A percentile compares a stretch with the other conserved stretches of the same genome.
Evolutionary conservation across 2,888 invertebrate genomes (phyloP).

Genomic region (Rhyacophila evoluta): DNA sequence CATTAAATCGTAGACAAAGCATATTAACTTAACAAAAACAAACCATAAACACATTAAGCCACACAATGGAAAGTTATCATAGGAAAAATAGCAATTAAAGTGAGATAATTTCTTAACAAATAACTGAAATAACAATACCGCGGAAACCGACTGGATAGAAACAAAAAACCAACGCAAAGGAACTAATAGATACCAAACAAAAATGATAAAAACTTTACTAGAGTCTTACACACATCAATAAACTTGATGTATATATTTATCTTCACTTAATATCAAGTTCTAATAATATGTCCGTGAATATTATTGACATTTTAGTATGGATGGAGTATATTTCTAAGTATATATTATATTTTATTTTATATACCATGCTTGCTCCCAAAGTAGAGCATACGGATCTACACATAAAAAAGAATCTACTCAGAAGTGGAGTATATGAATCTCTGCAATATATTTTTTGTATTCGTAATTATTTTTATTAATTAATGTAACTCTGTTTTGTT

Average conservation of each 20-base stretch:
- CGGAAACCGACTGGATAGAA: neutral
- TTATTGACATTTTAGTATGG: too few relatives aligned
- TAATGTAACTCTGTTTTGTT: too few relatives aligned
- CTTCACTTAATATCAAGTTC: too few relatives aligned
- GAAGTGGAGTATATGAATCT: too few relatives aligned
- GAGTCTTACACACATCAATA: neutral
- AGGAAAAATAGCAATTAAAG: conserved; percentile 6
- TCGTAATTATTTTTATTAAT: too few relatives aligned
- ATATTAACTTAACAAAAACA: neutral
- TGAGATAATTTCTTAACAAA: neutral
- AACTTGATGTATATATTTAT: neutral
- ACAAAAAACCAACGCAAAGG: neutral
- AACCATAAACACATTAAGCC: neutral
- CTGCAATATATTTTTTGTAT: too few relatives aligned
- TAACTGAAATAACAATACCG: neutral
- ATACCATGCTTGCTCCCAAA: too few relatives aligned
- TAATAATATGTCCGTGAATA: too few relatives aligned
- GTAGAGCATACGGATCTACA: too few relatives aligned
- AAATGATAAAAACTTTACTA: neutral
- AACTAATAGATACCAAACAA: neutral
- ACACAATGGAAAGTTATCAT: neutral
- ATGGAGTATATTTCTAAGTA: too few relatives aligned
- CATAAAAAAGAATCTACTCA: too few relatives aligned
- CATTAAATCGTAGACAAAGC: neutral
- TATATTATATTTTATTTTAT: too few relatives aligned